A percentile compares a stretch with the other conserved stretches of the same genome.
These are phyloP conservation scores for Colius striatus DNA, from an alignment of 2,113 vertebrate genomes.

Conservation along the genomic window DNA sequence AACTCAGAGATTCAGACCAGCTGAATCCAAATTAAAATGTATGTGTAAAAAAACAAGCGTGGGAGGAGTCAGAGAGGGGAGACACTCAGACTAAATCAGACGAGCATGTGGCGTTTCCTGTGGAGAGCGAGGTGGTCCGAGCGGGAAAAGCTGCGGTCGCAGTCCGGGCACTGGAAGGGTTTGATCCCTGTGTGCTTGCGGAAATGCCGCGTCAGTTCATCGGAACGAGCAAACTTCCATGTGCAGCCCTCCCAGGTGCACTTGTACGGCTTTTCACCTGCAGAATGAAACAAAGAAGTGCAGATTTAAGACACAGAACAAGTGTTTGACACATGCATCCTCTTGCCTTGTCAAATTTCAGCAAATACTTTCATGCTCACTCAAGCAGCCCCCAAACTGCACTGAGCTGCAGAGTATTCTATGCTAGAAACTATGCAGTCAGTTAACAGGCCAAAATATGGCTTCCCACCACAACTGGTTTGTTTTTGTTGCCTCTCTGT, in stretches of 20 bases:
- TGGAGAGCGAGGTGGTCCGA: constrained; percentile 97
- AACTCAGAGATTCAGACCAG: constrained; percentile 83
- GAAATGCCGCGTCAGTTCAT: constrained; percentile 98
- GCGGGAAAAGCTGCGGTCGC: constrained; percentile 97
- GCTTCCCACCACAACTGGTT: background rate
- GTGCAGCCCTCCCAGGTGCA: constrained; percentile 99
- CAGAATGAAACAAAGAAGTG: constrained; percentile 1
- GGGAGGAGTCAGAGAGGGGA: constrained; percentile 3
- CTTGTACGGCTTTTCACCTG: constrained; percentile 98
- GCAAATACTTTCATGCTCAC: background rate
- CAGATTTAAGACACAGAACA: background rate
- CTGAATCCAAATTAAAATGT: constrained; percentile 82
- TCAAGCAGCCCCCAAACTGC: background rate
- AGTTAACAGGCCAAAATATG: background rate
- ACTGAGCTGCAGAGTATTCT: background rate
- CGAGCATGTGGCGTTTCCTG: constrained; percentile 96
- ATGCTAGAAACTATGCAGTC: fast-evolving
- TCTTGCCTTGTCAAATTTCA: background rate
- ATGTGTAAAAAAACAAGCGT: constrained; percentile 48
- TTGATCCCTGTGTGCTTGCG: constrained; percentile 98
- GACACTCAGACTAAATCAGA: constrained; percentile 85
- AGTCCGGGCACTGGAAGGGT: constrained; percentile 98
- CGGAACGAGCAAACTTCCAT: constrained; percentile 98
- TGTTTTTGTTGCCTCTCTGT: background rate
- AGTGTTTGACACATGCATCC: background rate